A percentile compares a stretch with the other conserved stretches of the same genome.
Evolutionary conservation across 2,888 invertebrate genomes (phyloP).

Genomic region (Harpalus rufipes): DNA sequence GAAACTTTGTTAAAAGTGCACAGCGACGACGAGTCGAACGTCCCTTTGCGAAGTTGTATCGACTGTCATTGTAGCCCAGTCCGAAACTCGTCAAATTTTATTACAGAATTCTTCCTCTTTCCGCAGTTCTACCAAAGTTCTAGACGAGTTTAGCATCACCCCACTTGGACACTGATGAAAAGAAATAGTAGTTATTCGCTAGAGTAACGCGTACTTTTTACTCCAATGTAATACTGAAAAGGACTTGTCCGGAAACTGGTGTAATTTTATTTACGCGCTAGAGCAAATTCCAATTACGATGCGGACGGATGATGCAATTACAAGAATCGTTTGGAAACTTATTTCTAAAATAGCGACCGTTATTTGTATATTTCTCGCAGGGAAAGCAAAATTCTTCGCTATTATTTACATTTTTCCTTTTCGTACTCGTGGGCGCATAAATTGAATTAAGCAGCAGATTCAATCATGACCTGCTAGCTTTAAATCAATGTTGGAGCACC

Average conservation of each 20-base stretch:
- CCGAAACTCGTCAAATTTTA: conserved; percentile 66
- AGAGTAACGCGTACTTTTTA: conserved; percentile 33
- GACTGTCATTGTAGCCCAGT: conserved; percentile 62
- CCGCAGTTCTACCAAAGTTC: conserved; percentile 41
- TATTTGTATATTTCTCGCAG: conserved; percentile 39
- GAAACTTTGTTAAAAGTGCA: conserved; percentile 66
- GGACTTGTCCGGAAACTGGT: conserved; percentile 48
- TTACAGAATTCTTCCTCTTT: conserved; percentile 51
- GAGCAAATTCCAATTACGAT: conserved; percentile 61
- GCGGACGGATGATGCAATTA: conserved; percentile 56
- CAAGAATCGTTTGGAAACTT: conserved; percentile 55
- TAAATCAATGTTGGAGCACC: too few species aligned
- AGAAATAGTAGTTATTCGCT: conserved; percentile 50
- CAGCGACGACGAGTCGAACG: conserved; percentile 40
- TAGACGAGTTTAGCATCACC: conserved; percentile 51
- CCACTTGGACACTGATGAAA: conserved; percentile 57
- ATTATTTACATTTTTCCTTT: conserved; percentile 41
- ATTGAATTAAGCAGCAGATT: conserved; percentile 25
- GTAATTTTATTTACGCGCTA: conserved; percentile 62
- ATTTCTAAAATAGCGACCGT: conserved; percentile 41
- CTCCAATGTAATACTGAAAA: conserved; percentile 29
- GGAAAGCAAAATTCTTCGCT: conserved; percentile 33
- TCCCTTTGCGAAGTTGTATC: conserved; percentile 51
- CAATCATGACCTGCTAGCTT: not conserved
- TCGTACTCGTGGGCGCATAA: conserved; percentile 1